These are phyloP conservation scores for Mustelus asterias DNA, from an alignment of 2,113 vertebrate genomes.

Conservation along the genomic window DNA sequence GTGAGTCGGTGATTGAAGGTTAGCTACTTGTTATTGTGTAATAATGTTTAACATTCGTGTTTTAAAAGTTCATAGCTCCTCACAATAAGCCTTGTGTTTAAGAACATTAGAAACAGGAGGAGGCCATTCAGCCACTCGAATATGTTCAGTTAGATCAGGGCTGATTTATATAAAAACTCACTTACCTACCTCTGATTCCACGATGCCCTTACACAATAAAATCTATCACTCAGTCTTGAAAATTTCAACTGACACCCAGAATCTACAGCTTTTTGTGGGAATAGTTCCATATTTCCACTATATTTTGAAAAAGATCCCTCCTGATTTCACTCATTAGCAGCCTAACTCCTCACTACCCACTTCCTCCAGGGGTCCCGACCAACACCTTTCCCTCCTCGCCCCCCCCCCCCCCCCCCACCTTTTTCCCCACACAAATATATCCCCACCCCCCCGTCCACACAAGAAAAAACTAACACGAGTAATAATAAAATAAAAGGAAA, in stretches of 20 bases:
- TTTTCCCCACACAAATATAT: too few relatives aligned
- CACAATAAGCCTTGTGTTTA: background rate
- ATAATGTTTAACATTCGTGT: background rate
- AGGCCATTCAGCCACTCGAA: background rate
- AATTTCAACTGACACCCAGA: background rate
- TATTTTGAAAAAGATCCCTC: background rate
- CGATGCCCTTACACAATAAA: background rate
- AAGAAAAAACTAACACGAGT: too few relatives aligned
- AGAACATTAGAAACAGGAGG: background rate
- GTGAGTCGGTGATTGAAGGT: conserved; percentile 54
- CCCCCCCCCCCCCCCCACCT: too few relatives aligned
- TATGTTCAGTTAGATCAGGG: background rate
- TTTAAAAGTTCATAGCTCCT: background rate
- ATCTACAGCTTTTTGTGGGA: background rate
- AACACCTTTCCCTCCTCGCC: too few relatives aligned
- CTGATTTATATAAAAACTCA: background rate
- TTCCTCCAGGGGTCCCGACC: too few relatives aligned
- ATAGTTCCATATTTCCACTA: background rate
- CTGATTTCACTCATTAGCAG: background rate
- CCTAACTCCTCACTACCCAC: too few relatives aligned
- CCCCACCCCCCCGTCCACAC: too few relatives aligned
- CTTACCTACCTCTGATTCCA: background rate
- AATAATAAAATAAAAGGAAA: too few relatives aligned
- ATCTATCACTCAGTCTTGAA: background rate
- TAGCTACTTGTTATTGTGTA: background rate